Conservation (phyloP, 2,797 vertebrate species). For the Lagodon rhomboides region DNA sequence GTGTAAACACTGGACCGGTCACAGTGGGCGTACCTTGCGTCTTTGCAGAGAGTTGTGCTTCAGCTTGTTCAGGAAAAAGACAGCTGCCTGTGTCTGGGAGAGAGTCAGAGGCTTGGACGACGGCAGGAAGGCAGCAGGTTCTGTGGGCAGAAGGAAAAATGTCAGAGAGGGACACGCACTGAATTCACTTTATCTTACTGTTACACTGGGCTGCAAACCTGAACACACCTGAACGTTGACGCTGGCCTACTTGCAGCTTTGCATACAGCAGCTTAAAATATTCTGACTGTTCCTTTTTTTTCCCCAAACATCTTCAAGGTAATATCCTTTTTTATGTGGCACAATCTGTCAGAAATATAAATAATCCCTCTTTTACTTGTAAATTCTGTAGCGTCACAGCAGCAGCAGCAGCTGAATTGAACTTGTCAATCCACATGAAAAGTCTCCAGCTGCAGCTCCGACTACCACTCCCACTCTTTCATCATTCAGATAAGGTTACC, state of each 20-base stretch:
- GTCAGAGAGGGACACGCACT: slow-evolving; percentile 34
- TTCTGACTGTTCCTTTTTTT: not conserved
- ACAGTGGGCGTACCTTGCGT: slow-evolving; percentile 82
- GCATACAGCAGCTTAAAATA: slow-evolving; percentile 26
- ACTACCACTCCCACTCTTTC: slow-evolving; percentile 45
- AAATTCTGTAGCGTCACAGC: slow-evolving; percentile 30
- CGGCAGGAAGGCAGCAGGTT: slow-evolving; percentile 54
- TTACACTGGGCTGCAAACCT: slow-evolving; percentile 17
- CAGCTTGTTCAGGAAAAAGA: slow-evolving; percentile 94
- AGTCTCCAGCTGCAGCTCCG: slow-evolving; percentile 39
- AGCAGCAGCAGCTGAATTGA: slow-evolving; percentile 25
- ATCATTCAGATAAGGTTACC: slow-evolving; percentile 64
- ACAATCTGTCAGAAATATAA: slow-evolving; percentile 24
- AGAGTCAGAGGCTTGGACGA: slow-evolving; percentile 72
- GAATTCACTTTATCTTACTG: slow-evolving; percentile 19
- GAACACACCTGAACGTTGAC: slow-evolving; percentile 20
- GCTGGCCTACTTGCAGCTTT: slow-evolving; percentile 49
- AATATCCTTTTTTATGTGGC: not conserved
- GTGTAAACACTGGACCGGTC: slow-evolving; percentile 42
- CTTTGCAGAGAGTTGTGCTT: slow-evolving; percentile 88
- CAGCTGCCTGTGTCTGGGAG: slow-evolving; percentile 82
- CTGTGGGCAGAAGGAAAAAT: slow-evolving; percentile 71
- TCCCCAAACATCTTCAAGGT: not conserved
- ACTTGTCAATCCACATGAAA: slow-evolving; percentile 54
- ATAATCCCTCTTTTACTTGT: slow-evolving; percentile 16